Evolutionary conservation across 2,113 vertebrate genomes (phyloP), one percentile per base, ranked within the genome.

Genomic region (Phrynosoma blainvillii): DNA sequence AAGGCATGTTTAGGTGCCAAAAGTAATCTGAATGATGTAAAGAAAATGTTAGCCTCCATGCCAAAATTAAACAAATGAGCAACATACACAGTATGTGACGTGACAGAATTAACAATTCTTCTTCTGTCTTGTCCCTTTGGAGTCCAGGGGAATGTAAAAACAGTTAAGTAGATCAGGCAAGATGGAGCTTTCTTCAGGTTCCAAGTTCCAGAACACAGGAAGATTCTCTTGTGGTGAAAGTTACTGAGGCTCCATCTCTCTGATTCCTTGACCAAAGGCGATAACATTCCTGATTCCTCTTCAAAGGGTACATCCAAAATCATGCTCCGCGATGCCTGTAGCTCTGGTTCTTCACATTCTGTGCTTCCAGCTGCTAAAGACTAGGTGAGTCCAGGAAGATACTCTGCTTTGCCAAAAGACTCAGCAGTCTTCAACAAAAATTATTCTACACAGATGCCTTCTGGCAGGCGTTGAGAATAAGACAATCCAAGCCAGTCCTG

Each of bases 221-320:
- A 65, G 87, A 81, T 82, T 36, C 47, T 42, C 87, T 79, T 62
- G 62, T 84, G 87, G 85, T 85, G 13, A 89, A 94, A 71, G 90
- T 93, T 85, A 87, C 85, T 76, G 92, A 90, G 71, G 88, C 90
- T 5, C n/a, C 78, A 0, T 66, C 78, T 85, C 3, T 13, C 79
- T 73, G 82, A 91, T 62, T 82, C 82, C 54, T 56, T 66, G 59
- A 4, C 0, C 0, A 78, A 86, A 10, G 4, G 83, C 81, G 79
- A 92, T 32, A 13, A 18, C 4, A 79, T 42, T 82, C 16, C 65
- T 27, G 91, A 91, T 71, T 88, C 87, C 30, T 87, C 92, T 8
- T 71, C 36, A 75, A 16, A 75, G 36, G 78, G 62, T 59, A 68
- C 12, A 75, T 83, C 90, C 89, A 81, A 88, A 85, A 75, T 47